Percentiles rank a stretch among this genome's conserved stretches.
Conservation (phyloP, 2,888 invertebrate species). For the Ormia ochracea region DNA sequence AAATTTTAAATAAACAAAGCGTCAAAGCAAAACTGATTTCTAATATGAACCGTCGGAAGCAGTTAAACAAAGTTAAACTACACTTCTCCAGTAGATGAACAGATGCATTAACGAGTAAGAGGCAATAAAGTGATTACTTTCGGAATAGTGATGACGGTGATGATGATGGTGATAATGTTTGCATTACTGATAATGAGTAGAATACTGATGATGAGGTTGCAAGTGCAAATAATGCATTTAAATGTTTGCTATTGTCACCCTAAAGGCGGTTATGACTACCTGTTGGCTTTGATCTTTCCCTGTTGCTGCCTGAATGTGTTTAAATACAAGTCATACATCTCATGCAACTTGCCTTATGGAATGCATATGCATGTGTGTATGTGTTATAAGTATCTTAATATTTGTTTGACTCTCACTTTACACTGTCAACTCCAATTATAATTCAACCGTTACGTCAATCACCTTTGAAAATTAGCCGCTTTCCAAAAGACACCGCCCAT, state of each 20-base stretch:
- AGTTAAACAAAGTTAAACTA: constrained; percentile 7
- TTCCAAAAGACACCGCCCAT: constrained; percentile 16
- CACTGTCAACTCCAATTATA: constrained; percentile 59
- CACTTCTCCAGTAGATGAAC: not conserved
- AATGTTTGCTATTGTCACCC: constrained; percentile 60
- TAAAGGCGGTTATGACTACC: constrained; percentile 30
- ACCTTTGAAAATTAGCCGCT: constrained; percentile 55
- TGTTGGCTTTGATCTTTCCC: constrained; percentile 49
- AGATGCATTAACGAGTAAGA: constrained; percentile 30
- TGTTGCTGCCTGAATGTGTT: not conserved
- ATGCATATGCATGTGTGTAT: not conserved
- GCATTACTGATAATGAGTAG: constrained; percentile 16
- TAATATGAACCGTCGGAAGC: constrained; percentile 44
- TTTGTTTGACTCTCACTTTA: constrained; percentile 42
- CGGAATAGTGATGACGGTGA: not conserved
- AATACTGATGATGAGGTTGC: constrained; percentile 49
- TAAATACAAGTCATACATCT: constrained; percentile 14
- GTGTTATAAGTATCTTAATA: not conserved
- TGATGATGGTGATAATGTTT: constrained; percentile 9
- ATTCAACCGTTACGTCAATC: constrained; percentile 56
- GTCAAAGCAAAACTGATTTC: constrained; percentile 31
- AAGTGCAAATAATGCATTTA: constrained; percentile 62
- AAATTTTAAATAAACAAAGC: constrained; percentile 32
- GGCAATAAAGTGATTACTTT: not conserved
- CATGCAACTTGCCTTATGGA: not conserved